Conservation (phyloP, 1,140 invertebrate species). For the Drosophila albomicans region DNA sequence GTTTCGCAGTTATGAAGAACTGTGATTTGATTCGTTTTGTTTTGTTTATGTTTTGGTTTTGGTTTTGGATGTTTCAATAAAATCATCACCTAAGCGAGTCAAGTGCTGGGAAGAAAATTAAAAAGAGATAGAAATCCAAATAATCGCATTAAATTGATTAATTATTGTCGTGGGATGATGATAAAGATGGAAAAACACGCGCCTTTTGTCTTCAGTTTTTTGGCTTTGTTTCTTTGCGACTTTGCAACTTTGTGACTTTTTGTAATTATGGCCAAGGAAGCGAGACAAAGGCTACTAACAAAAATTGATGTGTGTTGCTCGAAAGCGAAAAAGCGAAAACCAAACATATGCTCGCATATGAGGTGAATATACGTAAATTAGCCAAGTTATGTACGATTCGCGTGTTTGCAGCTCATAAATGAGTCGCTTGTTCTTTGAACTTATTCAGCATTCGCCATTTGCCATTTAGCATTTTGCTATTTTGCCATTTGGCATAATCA, state of each 20-base stretch:
- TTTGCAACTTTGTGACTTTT: too few species aligned
- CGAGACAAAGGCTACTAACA: constrained; percentile 1
- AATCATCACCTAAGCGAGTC: constrained; percentile 65
- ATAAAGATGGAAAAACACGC: constrained; percentile 22
- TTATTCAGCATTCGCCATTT: constrained; percentile 12
- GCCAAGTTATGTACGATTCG: constrained; percentile 62
- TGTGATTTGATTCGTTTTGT: constrained; percentile 10
- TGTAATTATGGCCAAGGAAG: constrained; percentile 15
- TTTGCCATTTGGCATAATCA: constrained; percentile 34
- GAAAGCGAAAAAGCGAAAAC: neutral
- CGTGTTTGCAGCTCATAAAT: constrained; percentile 59
- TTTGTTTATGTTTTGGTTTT: constrained; percentile 14
- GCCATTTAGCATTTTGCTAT: neutral
- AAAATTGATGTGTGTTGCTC: constrained; percentile 10
- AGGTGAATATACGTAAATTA: constrained; percentile 57
- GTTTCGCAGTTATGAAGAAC: constrained; percentile 40
- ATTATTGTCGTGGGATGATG: constrained; percentile 41
- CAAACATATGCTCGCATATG: constrained; percentile 50
- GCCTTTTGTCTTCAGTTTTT: constrained; percentile 49
- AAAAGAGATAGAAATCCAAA: constrained; percentile 41
- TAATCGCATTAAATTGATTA: constrained; percentile 76
- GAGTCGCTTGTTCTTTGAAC: constrained; percentile 25
- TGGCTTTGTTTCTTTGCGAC: constrained; percentile 5
- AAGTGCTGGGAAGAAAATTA: constrained; percentile 21
- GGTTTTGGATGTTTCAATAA: constrained; percentile 56